Evolutionary conservation across 2,113 vertebrate genomes (phyloP), one percentile per base, ranked within the genome.

Genomic region (Triplophysa dalaica): DNA sequence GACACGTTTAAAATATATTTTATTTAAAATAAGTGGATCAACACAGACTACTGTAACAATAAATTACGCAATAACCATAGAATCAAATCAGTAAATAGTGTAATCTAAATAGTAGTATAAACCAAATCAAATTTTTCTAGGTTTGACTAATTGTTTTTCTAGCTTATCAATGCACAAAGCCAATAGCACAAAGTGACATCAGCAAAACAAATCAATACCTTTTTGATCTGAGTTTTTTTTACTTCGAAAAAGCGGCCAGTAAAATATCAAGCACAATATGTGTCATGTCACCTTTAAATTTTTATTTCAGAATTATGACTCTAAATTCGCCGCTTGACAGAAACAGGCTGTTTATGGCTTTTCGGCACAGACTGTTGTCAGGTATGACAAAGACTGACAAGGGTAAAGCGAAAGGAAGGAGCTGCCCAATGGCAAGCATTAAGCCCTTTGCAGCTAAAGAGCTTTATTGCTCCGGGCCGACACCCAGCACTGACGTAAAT

Each of bases 251-350:
- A 50, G 3, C 5, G 26, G 10, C 26, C 70, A 72, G 19, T 58
- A 26, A 72, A 52, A 52, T 52, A 52, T 29, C 19, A 14, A 8
- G 29, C 14, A 52, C 50, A n/a, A 33, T 70, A 70, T 56, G 6
- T 45, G 12, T 26, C 9, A 48, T 38, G 19, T 19, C 22, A 33
- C 21, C 89, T 88, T 83, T 83, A 90, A 87, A 88, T 87, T 88
- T 90, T 90, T 83, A 88, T 89, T 83, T 77, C 73, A 88, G 90
- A 92, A 92, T 90, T 86, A 87, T 87, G 87, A 88, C 86, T 88
- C 87, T 86, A 88, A 89, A 91, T 90, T 85, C 87, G 76, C 80
- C 82, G 81, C 79, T 84, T 86, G 85, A 88, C 89, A 87, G 84
- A 69, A 70, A 86, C 50, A 72, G 66, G 77, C 78, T 22, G 87